phyloP scores from a whole-genome alignment of 30 jellyfish, hydroid and myxozoan species.

The Pelagia noctiluca region DNA sequence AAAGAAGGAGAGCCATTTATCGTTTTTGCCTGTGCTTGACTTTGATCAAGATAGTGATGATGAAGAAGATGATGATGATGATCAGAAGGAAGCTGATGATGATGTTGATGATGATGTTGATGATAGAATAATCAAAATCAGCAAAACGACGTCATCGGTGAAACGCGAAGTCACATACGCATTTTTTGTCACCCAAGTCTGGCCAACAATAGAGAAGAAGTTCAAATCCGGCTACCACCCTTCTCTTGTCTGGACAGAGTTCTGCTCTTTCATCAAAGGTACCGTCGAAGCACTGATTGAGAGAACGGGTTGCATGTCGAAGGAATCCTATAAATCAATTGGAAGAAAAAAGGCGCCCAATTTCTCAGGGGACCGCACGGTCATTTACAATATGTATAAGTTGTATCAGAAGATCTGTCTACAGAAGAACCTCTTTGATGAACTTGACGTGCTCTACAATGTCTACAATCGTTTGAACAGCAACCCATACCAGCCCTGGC shows the following conservation, averaged over 20 bases:
- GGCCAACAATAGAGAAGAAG: slow-evolving; percentile 79
- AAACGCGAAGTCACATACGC: slow-evolving; percentile 77
- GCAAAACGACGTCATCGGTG: slow-evolving; percentile 3
- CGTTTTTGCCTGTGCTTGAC: slow-evolving; percentile 70
- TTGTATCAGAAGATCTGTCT: slow-evolving; percentile 58
- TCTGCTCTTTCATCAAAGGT: slow-evolving; percentile 92
- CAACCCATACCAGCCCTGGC: slow-evolving; percentile 61
- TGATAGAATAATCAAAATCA: background rate
- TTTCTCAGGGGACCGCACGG: slow-evolving; percentile 81
- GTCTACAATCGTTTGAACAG: slow-evolving; percentile 67
- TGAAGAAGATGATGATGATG: slow-evolving; percentile 47
- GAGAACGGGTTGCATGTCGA: slow-evolving; percentile 56
- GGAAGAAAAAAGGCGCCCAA: slow-evolving; percentile 89
- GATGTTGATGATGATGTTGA: slow-evolving; percentile 34
- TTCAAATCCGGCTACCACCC: slow-evolving; percentile 67
- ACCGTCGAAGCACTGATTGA: slow-evolving; percentile 64
- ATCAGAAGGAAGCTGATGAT: background rate
- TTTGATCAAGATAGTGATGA: slow-evolving; percentile 49
- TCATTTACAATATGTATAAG: slow-evolving; percentile 64
- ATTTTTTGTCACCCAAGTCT: slow-evolving; percentile 61
- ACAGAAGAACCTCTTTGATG: slow-evolving; percentile 61
- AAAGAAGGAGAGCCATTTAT: slow-evolving; percentile 59
- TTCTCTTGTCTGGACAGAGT: slow-evolving; percentile 89
- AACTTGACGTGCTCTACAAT: slow-evolving; percentile 65
- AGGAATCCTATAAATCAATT: slow-evolving; percentile 64